Evolutionary conservation across 53 echinoderm and acorn worm species (phyloP), one percentile per base, ranked within the genome.

Genomic region (Echinometra lucunter): DNA sequence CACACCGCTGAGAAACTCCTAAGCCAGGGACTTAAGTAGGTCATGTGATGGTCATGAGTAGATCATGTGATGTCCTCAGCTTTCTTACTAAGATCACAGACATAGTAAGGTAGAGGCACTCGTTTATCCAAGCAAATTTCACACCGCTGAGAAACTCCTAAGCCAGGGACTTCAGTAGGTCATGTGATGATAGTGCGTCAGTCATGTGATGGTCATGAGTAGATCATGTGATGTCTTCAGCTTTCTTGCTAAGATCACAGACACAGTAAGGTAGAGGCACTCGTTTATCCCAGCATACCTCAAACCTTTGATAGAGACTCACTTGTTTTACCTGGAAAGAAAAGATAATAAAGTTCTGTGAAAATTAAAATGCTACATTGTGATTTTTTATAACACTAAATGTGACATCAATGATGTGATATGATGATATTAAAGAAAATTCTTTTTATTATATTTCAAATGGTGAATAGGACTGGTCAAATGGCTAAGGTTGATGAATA

Each of bases 41-140:
- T 47, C 47, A 88, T 49, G 44, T 44, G 45, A 66, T 66, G 9
- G 66, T 66, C 3, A 40, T 35, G 40, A 8, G 53, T 37, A 81
- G 34, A 94, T 83, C 56, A 83, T 55, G 82, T 93, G 45, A 37
- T 34, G 57, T 89, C 89, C 47, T 89, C 89, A 15, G 89, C 89
- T 38, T 66, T 66, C 67, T 92, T 91, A 42, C 95, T 81, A 21
- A 95, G 92, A 89, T 97, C 96, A n/a, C 98, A 97, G 3, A 98
- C 98, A 67, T 97, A 98, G 96, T 88, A 98, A 37, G 96, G 96
- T 37, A 98, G 88, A 0, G 97, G 96, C 28, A 98, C 98, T 45
- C 97, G 25, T 74, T 96, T 97, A 95, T 98, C 98, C 97, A 95
- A 96, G 92, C 98, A 98, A 7, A 96, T 97, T 58, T 97, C 97